Base-by-base conservation (phyloP, 2,797 vertebrate genomes). In the Crenichthys baileyi region DNA sequence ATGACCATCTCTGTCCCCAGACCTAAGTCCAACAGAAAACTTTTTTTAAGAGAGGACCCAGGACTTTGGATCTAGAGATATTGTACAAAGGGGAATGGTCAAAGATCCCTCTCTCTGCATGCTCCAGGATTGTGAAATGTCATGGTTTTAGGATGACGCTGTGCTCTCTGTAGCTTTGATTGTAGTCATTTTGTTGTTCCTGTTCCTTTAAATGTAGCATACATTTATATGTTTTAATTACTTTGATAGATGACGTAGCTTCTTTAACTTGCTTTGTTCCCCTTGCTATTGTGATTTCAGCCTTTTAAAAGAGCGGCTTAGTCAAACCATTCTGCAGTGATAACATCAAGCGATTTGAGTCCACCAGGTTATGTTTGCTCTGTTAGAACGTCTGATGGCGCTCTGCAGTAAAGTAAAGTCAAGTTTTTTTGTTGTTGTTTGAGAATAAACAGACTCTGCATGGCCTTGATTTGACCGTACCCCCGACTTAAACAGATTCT, bases 361-460 rank as follows among this genome's bases (percentile, higher is more conserved):
- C 86, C 79, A 72, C 78, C 75, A 22, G 81, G 81, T 87, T 83
- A 71, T 75, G 78, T 77, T 76, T n/a, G 46, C 79, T 74, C 73
- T 76, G 81, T 80, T 83, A 80, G 88, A 85, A 92, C 90, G 83
- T 72, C 70, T 84, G 81, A 89, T 87, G 81, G 81, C 87, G 83
- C 82, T 75, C 61, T 74, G 83, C 82, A 72, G 67, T 87, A 16
- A 78, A 77, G 78, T 79, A 56, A 50, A 83, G 86, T 76, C 75
- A 63, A 67, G 70, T 83, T 85, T 78, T 73, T 80, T 80, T 86
- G 63, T 83, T 90, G 80, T 85, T 78, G 75, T 80, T 82, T 86
- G 77, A 83, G 87, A 91, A 88, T 72, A 91, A 88, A 88, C 84
- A 89, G 82, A 83, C 84, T 93, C 87, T 89, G 65, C 79, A 18